Evolutionary conservation across 2,797 vertebrate species (phyloP).

Genomic region (Platyrinchus mystaceus): DNA sequence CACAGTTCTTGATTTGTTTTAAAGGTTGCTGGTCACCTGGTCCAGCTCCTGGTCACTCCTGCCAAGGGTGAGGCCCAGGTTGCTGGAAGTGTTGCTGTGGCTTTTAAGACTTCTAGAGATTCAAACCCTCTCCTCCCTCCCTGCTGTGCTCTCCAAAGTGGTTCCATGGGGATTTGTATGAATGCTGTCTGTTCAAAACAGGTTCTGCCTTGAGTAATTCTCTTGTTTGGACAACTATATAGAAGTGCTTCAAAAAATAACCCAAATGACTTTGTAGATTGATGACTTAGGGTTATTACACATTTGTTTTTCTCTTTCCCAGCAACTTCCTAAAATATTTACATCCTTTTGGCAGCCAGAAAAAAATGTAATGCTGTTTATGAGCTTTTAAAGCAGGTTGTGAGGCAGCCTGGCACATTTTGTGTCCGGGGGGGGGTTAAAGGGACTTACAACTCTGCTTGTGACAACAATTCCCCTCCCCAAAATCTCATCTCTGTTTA

Average conservation of each 20-base stretch:
- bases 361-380: neutral
- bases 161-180: neutral
- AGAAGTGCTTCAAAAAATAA: neutral
- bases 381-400: neutral
- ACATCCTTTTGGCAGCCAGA: neutral
- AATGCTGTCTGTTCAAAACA: neutral
- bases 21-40: neutral
- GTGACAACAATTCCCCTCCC: neutral
- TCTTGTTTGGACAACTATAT: neutral
- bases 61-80: rapidly evolving
- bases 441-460: neutral
- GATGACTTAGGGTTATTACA: neutral
- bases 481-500: neutral
- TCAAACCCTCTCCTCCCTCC: neutral
- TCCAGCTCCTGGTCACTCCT: neutral
- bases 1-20: neutral
- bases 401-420: neutral
- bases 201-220: neutral
- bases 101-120: neutral
- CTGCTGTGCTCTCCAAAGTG: neutral
- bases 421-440: neutral
- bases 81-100: neutral
- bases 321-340: neutral
- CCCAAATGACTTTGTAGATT: neutral
- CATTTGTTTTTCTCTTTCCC: neutral